Evolutionary conservation across 2,797 vertebrate genomes (phyloP), one percentile per base, ranked within the genome.

Genomic region (Syngnathus rostellatus): DNA sequence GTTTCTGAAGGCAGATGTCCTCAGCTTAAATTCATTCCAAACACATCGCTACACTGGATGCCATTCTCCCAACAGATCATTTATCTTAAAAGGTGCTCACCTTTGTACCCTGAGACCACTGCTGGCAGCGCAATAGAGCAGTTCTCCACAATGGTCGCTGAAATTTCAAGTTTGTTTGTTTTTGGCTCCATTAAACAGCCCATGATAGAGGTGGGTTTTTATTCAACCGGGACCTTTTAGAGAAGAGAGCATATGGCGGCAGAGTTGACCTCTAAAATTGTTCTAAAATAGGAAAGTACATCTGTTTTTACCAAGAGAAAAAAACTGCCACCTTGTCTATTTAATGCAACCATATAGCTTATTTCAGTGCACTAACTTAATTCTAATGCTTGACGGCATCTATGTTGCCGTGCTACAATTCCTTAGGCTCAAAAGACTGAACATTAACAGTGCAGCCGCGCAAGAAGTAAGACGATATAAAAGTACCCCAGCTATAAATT

Each of bases 181-280:
- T 62, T 62, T 40, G 12, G 60, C 60, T 45, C 60, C 41, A 45
- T 62, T 62, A 62, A 62, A 62, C 40, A 21, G 11, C 40, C 60
- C 17, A 23, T 58, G 25, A 38, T 62, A 40, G 38, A 40, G 40
- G 19, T 43, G 11, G n/a, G n/a, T n/a, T 17, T 62, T 25, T 62
- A 62, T 62, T 41, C 59, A 43, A 62, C 58, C 21, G 38, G 38
- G 39, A 43, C 60, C 60, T 62, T 62, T 62, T 11, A 46, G 17
- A 16, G 21, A 45, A 25, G 5, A 16, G 11, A 45, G 4, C 41
- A 62, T 16, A 17, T 45, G 60, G 40, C n/a, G 45, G 21, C 21
- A 62, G 21, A 16, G 21, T 17, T 46, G 11, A 45, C 19, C 21
- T 45, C 25, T 41, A 17, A 43, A 25, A 25, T 16, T 45, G 11